A percentile compares a stretch with the other conserved stretches of the same genome.
phyloP scores from a whole-genome alignment of 2,113 vertebrate genomes.

The Cyanoderma ruficeps region DNA sequence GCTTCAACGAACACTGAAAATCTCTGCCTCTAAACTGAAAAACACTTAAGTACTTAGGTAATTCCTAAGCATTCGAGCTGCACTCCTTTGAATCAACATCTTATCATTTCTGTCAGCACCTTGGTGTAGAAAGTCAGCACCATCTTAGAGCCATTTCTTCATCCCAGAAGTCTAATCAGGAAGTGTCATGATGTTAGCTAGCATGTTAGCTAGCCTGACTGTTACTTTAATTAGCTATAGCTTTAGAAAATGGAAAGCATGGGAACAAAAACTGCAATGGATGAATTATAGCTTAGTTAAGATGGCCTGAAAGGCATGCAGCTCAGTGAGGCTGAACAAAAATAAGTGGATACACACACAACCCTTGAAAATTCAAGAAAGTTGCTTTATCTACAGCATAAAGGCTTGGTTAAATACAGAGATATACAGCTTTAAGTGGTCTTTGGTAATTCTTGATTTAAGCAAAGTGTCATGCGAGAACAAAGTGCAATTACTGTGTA shows the following conservation, averaged over 20 bases:
- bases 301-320: not conserved
- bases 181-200: conserved; percentile 14
- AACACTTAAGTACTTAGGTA: not conserved
- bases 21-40: not conserved
- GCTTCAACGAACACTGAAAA: not conserved
- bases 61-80: not conserved
- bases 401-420: not conserved
- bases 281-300: conserved; percentile 26
- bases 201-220: not conserved
- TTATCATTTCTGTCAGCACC: not conserved
- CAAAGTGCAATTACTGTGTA: not conserved
- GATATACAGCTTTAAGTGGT: not conserved
- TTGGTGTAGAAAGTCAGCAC: not conserved
- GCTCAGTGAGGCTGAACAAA: not conserved
- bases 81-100: not conserved
- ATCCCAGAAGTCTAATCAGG: conserved; percentile 26
- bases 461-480: conserved; percentile 23
- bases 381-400: conserved; percentile 12
- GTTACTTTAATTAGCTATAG: conserved; percentile 9
- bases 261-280: conserved; percentile 34
- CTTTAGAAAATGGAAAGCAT: not conserved
- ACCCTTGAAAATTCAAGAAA: conserved; percentile 17
- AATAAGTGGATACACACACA: not conserved
- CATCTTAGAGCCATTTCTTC: conserved; percentile 8
- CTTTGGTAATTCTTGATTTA: not conserved